Evolutionary conservation across 2,888 invertebrate species (phyloP).

Genomic region (Pristionchus japonicus): DNA sequence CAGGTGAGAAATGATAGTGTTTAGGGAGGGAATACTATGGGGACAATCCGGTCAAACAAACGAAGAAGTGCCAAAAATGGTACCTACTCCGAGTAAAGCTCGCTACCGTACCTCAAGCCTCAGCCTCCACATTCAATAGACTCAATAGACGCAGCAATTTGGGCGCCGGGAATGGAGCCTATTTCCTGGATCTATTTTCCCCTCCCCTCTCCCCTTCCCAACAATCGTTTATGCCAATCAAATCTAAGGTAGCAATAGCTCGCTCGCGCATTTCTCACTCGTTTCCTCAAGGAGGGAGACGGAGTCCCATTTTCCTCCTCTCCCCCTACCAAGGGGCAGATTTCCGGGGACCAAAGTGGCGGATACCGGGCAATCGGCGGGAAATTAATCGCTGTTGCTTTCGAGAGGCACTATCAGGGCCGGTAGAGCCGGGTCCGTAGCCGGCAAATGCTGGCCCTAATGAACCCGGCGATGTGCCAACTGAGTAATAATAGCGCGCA

Average conservation of each 20-base stretch:
- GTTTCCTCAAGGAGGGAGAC: background rate
- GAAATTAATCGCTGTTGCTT: background rate
- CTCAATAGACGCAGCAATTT: slow-evolving; percentile 29
- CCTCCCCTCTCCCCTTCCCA: background rate
- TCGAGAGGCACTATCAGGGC: background rate
- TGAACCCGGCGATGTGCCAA: background rate
- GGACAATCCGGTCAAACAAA: too few species aligned
- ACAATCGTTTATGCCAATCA: slow-evolving; percentile 40
- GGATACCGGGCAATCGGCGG: background rate
- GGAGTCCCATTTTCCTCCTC: slow-evolving; percentile 30
- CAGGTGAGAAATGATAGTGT: too few species aligned
- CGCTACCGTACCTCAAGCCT: background rate
- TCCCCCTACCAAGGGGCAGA: background rate
- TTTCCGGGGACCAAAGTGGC: slow-evolving; percentile 32
- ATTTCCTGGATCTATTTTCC: slow-evolving; percentile 38
- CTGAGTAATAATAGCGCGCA: background rate
- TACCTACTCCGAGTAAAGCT: too few species aligned
- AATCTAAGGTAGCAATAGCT: slow-evolving; percentile 39
- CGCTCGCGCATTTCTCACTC: slow-evolving; percentile 23
- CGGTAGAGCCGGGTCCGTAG: background rate
- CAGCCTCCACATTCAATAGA: too few species aligned
- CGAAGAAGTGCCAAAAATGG: too few species aligned
- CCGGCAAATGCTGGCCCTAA: background rate
- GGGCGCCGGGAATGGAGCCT: slow-evolving; percentile 25
- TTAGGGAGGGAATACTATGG: too few species aligned